Conservation (phyloP, 2,797 vertebrate genomes). For the Darevskia mixta region DNA sequence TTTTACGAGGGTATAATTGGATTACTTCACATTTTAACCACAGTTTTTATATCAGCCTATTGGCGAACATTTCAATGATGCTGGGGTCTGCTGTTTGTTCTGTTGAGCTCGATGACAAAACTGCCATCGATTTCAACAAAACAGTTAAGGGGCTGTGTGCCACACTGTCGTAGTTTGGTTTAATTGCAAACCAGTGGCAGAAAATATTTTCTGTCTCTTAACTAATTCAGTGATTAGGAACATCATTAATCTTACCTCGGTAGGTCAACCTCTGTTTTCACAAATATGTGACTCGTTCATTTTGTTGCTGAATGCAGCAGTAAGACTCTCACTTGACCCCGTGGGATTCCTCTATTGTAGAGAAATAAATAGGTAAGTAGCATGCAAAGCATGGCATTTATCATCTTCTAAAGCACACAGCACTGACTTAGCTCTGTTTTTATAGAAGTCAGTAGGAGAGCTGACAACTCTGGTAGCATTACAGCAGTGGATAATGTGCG, state of each 20-base stretch:
- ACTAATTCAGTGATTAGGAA: not conserved
- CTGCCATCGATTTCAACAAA: slow-evolving; percentile 9
- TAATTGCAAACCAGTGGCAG: slow-evolving; percentile 12
- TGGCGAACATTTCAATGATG: slow-evolving; percentile 31
- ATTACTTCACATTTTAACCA: slow-evolving; percentile 50
- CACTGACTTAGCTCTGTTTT: slow-evolving; percentile 17
- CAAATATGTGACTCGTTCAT: slow-evolving; percentile 20
- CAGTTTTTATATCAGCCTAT: slow-evolving; percentile 7
- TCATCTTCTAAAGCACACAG: slow-evolving; percentile 20
- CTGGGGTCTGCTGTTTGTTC: not conserved
- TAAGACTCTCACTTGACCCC: slow-evolving; percentile 1
- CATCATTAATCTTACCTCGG: slow-evolving; percentile 12
- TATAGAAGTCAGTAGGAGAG: slow-evolving; percentile 20
- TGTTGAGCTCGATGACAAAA: slow-evolving; percentile 25
- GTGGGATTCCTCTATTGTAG: slow-evolving; percentile 13
- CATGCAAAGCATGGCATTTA: slow-evolving; percentile 24
- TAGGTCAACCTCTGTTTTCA: slow-evolving; percentile 17
- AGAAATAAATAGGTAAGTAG: slow-evolving; percentile 32
- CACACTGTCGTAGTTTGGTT: slow-evolving; percentile 1
- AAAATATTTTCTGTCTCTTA: not conserved
- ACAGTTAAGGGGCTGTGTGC: not conserved
- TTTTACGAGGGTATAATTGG: slow-evolving; percentile 58
- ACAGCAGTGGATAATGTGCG: slow-evolving; percentile 7
- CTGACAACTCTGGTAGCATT: slow-evolving; percentile 2
- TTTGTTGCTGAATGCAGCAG: not conserved